Evolutionary conservation across 2,888 invertebrate species (phyloP).

Genomic region (Holacanthella duospinosa): DNA sequence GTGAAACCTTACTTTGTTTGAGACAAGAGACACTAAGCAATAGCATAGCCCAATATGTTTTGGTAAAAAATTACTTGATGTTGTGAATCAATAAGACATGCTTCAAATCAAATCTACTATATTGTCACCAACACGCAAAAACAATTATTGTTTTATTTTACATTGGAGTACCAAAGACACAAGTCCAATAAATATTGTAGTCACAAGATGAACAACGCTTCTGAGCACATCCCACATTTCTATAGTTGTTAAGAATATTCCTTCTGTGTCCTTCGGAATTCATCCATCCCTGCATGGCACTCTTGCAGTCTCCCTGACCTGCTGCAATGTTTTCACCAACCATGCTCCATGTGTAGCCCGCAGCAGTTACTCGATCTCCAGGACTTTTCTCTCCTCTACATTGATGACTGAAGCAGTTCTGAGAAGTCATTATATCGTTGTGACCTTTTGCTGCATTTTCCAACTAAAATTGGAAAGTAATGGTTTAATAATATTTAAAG

Average conservation of each 20-base stretch:
- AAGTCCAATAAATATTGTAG: constrained; percentile 13
- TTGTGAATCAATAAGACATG: too few relatives aligned
- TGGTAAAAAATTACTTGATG: too few relatives aligned
- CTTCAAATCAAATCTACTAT: too few relatives aligned
- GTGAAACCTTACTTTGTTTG: too few relatives aligned
- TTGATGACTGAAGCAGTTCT: constrained; percentile 19
- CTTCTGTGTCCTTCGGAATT: constrained; percentile 13
- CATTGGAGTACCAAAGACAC: constrained; percentile 17
- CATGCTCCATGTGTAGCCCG: constrained; percentile 12
- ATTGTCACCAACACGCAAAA: too few relatives aligned
- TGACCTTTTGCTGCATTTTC: constrained; percentile 12
- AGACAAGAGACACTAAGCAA: too few relatives aligned
- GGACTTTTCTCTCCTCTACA: constrained; percentile 11
- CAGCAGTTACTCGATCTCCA: constrained; percentile 9
- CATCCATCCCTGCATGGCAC: constrained; percentile 10
- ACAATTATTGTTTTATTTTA: too few relatives aligned
- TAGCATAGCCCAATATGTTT: too few relatives aligned
- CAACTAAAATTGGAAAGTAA: constrained; percentile 9
- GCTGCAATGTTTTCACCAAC: constrained; percentile 18
- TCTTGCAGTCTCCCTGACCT: constrained; percentile 1
- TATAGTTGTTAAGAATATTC: constrained; percentile 7
- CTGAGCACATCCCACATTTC: constrained; percentile 11
- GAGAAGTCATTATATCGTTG: constrained; percentile 7
- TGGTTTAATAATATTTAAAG: too few relatives aligned
- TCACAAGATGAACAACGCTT: constrained; percentile 5